Conservation (phyloP, 2,113 vertebrate genomes). For the Phyllopteryx taeniolatus region DNA sequence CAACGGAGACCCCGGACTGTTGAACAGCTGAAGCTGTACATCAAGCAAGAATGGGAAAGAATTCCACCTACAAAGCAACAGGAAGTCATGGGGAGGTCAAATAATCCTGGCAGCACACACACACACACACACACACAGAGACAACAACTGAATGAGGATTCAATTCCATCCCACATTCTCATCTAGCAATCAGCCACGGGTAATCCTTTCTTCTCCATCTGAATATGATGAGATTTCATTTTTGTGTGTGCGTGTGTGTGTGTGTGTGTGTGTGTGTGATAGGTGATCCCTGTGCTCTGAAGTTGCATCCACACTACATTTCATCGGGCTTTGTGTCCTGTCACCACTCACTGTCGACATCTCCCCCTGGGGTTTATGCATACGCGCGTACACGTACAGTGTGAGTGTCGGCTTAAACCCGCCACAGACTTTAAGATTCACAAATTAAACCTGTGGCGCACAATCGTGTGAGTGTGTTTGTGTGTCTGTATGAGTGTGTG, state of each 20-base stretch:
- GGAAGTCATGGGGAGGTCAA: constrained; percentile 52
- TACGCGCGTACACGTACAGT: constrained; percentile 5
- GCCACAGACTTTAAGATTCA: constrained; percentile 65
- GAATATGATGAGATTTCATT: constrained; percentile 70
- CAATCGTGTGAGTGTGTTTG: constrained; percentile 21
- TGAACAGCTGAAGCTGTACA: too few relatives aligned
- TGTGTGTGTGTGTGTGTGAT: constrained; percentile 20
- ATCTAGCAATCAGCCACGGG: constrained; percentile 65
- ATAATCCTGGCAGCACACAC: constrained; percentile 17
- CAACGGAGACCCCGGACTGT: too few relatives aligned
- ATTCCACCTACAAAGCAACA: constrained; percentile 2
- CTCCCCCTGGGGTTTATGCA: constrained; percentile 13
- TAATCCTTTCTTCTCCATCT: constrained; percentile 67
- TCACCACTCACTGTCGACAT: constrained; percentile 1
- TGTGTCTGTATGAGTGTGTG: constrained; percentile 7
- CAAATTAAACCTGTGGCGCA: constrained; percentile 65
- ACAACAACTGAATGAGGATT: constrained; percentile 46
- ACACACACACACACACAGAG: constrained; percentile 19
- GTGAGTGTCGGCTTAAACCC: constrained; percentile 20
- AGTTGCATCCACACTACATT: constrained; percentile 47
- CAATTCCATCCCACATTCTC: constrained; percentile 63
- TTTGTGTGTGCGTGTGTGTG: constrained; percentile 36
- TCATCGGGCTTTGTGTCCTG: constrained; percentile 57
- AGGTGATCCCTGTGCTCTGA: constrained; percentile 38
- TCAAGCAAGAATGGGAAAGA: too few relatives aligned